Conservation (phyloP, 2,888 invertebrate genomes). For the Drosophila suboccidentalis region DNA sequence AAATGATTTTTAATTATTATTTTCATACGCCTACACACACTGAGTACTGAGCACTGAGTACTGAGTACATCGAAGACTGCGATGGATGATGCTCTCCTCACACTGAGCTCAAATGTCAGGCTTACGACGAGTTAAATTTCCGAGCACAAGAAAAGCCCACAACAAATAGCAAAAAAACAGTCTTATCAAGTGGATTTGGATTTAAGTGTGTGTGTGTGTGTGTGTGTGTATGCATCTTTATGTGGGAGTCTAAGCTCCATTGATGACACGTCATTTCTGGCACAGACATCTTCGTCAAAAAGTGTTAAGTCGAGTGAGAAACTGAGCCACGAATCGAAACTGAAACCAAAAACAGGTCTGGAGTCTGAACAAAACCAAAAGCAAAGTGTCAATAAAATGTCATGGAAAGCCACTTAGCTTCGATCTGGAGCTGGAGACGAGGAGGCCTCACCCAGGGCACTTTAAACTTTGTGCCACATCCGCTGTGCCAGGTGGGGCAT, state of each 20-base stretch:
- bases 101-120: conserved; percentile 75
- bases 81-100: conserved; percentile 67
- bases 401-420: conserved; percentile 75
- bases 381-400: conserved; percentile 76
- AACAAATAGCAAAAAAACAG: conserved; percentile 44
- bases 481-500: conserved; percentile 43
- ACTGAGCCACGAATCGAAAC: conserved; percentile 44
- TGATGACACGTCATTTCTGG: conserved; percentile 79
- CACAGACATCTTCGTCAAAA: conserved; percentile 78
- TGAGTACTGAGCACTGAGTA: no score
- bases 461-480: conserved; percentile 67
- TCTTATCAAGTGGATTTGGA: conserved; percentile 68
- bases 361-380: conserved; percentile 1
- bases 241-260: conserved; percentile 76
- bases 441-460: conserved; percentile 62
- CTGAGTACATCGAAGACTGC: conserved; percentile 32
- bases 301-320: conserved; percentile 77
- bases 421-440: conserved; percentile 19
- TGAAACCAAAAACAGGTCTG: conserved; percentile 64
- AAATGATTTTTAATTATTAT: conserved; percentile 79
- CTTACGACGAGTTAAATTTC: conserved; percentile 64
- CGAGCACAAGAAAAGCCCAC: conserved; percentile 34
- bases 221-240: conserved; percentile 53
- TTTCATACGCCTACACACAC: conserved; percentile 70
- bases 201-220: conserved; percentile 30